A percentile compares a stretch with the other conserved stretches of the same genome.
Conservation (phyloP, 2,113 vertebrate genomes). For the Lasiurus cinereus region DNA sequence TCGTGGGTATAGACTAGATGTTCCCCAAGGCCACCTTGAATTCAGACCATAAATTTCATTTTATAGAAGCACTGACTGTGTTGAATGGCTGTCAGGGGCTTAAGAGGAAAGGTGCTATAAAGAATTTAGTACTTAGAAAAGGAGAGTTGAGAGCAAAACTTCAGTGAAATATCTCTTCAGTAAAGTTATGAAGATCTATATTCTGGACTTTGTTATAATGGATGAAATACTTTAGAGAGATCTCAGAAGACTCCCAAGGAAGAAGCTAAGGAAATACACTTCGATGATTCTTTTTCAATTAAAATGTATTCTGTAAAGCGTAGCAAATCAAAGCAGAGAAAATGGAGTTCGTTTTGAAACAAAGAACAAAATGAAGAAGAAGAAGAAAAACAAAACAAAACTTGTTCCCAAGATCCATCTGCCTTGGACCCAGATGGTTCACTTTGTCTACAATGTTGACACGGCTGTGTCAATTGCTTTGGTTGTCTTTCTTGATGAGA, state of each 20-base stretch:
- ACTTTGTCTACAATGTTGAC: not conserved
- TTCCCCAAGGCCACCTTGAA: not conserved
- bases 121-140: not conserved
- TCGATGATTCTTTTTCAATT: not conserved
- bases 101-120: not conserved
- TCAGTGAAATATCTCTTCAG: not conserved
- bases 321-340: not conserved
- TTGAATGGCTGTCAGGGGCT: not conserved
- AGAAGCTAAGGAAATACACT: not conserved
- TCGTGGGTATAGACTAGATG: not conserved
- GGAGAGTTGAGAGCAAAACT: not conserved
- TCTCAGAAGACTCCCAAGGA: not conserved
- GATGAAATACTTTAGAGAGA: not conserved
- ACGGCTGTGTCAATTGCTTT: not conserved
- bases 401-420: not conserved
- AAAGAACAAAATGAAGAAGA: not conserved
- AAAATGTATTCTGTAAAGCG: not conserved
- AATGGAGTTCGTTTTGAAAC: slow-evolving; percentile 10
- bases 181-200: not conserved
- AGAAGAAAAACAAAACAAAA: not conserved
- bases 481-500: not conserved
- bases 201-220: not conserved
- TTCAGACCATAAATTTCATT: slow-evolving; percentile 36
- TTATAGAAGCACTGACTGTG: not conserved
- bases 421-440: not conserved